Evolutionary conservation across 2,888 invertebrate species (phyloP).

Genomic region (Hololepta plana): DNA sequence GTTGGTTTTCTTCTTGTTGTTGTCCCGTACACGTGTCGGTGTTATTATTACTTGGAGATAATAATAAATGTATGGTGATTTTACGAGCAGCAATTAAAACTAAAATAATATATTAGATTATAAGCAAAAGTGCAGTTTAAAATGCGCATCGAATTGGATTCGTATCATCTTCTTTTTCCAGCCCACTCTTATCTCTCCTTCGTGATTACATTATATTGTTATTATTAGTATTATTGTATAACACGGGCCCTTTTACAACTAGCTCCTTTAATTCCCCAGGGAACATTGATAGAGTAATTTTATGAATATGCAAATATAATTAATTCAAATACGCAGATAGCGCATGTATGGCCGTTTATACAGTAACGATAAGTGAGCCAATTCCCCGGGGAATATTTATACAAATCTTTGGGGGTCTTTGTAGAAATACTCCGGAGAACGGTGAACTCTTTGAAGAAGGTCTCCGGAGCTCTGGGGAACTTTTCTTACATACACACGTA

Average conservation of each 20-base stretch:
- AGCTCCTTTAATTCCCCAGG: constrained; percentile 16
- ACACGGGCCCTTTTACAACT: constrained; percentile 9
- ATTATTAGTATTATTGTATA: constrained; percentile 18
- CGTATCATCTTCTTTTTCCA: constrained; percentile 14
- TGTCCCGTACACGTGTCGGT: too few species aligned
- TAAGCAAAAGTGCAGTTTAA: constrained; percentile 12
- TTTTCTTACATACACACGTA: too few species aligned
- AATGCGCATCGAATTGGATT: constrained; percentile 12
- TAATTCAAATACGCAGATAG: constrained; percentile 19
- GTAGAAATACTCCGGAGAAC: constrained; percentile 20
- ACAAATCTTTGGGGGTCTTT: constrained; percentile 24
- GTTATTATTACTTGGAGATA: too few species aligned
- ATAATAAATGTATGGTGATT: too few species aligned
- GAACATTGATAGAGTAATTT: constrained; percentile 18
- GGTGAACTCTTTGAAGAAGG: constrained; percentile 16
- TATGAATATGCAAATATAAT: constrained; percentile 23
- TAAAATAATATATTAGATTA: constrained; percentile 6
- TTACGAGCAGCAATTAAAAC: constrained; percentile 12
- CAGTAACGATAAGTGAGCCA: constrained; percentile 20
- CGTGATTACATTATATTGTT: too few species aligned
- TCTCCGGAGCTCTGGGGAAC: constrained; percentile 16
- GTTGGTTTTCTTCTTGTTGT: too few species aligned
- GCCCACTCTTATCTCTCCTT: too few species aligned
- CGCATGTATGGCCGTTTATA: constrained; percentile 13
- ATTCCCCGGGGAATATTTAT: constrained; percentile 26